Evolutionary conservation across 2,888 invertebrate species (phyloP).

Genomic region (Encarsia formosa): DNA sequence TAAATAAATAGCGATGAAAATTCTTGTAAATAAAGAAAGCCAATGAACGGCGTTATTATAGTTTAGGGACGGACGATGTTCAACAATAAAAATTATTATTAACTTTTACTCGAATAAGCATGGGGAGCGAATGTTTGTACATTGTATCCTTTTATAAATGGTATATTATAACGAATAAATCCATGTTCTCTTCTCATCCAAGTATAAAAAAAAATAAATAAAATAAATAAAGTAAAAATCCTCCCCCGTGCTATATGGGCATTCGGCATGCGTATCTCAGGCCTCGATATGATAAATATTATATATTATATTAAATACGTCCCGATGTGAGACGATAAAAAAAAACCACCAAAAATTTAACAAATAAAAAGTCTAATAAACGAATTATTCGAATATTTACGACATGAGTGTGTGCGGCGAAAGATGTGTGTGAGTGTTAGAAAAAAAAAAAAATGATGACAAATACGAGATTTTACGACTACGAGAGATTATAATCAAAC

Average conservation of each 20-base stretch:
- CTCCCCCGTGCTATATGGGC: constrained; percentile 9
- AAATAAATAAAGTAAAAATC: too few species aligned
- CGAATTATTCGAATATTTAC: constrained; percentile 10
- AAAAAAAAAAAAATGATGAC: background rate
- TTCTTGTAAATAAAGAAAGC: too few species aligned
- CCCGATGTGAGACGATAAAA: background rate
- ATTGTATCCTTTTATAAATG: too few species aligned
- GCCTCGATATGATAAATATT: background rate
- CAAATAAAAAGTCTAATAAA: constrained; percentile 2
- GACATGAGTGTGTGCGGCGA: background rate
- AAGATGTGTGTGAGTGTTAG: background rate
- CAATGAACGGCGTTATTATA: too few species aligned
- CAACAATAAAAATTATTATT: too few species aligned
- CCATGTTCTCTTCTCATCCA: too few species aligned
- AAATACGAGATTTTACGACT: background rate
- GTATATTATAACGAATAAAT: too few species aligned
- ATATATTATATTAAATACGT: background rate
- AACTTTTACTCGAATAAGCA: too few species aligned
- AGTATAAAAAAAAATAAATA: too few species aligned
- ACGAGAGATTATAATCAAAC: constrained; percentile 22
- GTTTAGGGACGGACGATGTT: too few species aligned
- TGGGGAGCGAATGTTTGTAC: too few species aligned
- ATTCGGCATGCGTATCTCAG: constrained; percentile 10
- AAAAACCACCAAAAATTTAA: background rate
- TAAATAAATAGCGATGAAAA: too few species aligned